Base-by-base conservation (phyloP, 2,113 vertebrate genomes). In the Desmodus rotundus region DNA sequence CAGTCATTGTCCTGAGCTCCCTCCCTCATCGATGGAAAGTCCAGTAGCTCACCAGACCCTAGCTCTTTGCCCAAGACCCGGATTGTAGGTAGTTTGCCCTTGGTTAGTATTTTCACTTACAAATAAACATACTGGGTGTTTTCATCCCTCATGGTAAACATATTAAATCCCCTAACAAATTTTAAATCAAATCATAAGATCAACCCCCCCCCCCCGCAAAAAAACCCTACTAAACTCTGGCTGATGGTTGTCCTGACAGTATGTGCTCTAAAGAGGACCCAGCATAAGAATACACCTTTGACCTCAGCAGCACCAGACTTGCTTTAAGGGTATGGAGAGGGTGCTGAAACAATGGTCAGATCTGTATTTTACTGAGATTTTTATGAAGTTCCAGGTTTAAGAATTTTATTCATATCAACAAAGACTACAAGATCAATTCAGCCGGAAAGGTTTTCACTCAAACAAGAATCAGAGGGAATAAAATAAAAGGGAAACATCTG, bases 401-500 rank as follows among this genome's bases (percentile, higher is more conserved):
- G 2, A 5, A 85, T 89, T 97, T 90, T 95, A 67, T 95, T 52
- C 67, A 4, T 0, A 4, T 82, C 38, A 96, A 93, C 4, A 93
- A 93, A 56, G 1, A 92, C 85, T 73, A 91, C 85, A 58, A 3
- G 24, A 95, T 65, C 33, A 78, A 28, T 84, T 94, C 5, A 54
- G 68, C 45, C 4, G 83, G 89, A 96, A 63, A 56, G 0, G 0
- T 74, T 97, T 97, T 74, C n/a, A 90, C 24, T 95, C 36, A 81
- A 38, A 94, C 33, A 90, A 78, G 85, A 97, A 72, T 93, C 86
- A 87, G n/a, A 96, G 72, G 41, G 36, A 89, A 84, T 47, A 50
- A 81, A 89, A 95, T 47, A n/a, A 87, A 87, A 89, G 82, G 76
- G 50, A 96, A 97, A 97, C 65, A 95, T 88, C 89, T 98, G 77